These are phyloP conservation scores for Alloscopus bannaensis DNA, from an alignment of 2,888 invertebrate species.

Conservation along the genomic window DNA sequence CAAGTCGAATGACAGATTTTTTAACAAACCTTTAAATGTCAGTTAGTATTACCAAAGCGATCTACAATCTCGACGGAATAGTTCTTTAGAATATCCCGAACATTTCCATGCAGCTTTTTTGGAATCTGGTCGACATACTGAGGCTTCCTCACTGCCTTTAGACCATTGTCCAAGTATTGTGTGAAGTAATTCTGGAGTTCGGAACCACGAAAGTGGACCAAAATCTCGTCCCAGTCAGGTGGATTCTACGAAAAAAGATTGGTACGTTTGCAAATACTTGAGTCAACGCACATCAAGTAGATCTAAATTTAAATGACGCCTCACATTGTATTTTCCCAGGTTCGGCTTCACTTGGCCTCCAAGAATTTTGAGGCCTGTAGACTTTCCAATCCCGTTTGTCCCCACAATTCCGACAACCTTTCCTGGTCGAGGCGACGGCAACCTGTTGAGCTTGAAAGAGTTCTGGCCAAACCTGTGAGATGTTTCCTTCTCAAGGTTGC, in stretches of 20 bases:
- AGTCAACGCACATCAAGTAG: background rate
- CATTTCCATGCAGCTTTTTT: constrained; percentile 95
- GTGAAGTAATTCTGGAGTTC: constrained; percentile 99
- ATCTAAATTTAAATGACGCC: too few species aligned
- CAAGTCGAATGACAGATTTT: background rate
- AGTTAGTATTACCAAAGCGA: constrained; percentile 84
- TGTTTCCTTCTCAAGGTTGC: constrained; percentile 97
- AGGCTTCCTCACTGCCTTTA: constrained; percentile 98
- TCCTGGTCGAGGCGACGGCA: constrained; percentile 98
- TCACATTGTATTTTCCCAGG: constrained; percentile 91
- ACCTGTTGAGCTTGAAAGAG: constrained; percentile 97
- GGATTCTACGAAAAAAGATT: constrained; percentile 82
- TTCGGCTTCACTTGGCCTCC: constrained; percentile 99
- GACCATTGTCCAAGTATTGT: constrained; percentile 97
- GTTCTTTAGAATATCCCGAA: constrained; percentile 91
- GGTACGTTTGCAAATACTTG: background rate
- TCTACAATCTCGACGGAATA: constrained; percentile 88
- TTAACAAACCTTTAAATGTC: background rate
- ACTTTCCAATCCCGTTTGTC: constrained; percentile 99
- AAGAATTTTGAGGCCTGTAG: constrained; percentile 97
- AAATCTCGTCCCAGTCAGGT: constrained; percentile 99
- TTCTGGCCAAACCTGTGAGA: constrained; percentile 99
- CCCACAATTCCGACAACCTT: constrained; percentile 98
- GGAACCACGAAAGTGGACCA: constrained; percentile 97
- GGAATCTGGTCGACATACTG: constrained; percentile 99